Percentiles rank a stretch among this genome's conserved stretches.
phyloP scores from a whole-genome alignment of 1,140 invertebrate species.

The Drosophila murphyi region DNA sequence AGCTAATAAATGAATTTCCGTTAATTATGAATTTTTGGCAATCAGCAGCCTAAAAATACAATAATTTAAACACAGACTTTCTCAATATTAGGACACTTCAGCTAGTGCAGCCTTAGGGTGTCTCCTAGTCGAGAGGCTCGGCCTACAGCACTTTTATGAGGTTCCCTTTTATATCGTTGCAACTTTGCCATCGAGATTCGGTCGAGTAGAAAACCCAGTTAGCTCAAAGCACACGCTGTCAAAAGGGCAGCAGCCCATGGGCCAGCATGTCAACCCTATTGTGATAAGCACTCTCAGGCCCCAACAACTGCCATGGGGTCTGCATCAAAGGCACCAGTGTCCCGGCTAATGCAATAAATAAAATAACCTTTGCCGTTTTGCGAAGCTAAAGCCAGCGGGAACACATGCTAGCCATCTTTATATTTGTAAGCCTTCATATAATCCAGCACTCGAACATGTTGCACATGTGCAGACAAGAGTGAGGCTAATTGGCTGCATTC shows the following conservation, averaged over 20 bases:
- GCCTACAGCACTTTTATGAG: neutral
- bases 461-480: slow-evolving; percentile 18
- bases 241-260: slow-evolving; percentile 36
- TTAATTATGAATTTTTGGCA: too few species aligned
- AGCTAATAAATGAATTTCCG: too few species aligned
- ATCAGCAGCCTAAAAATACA: neutral
- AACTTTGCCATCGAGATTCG: slow-evolving; percentile 28
- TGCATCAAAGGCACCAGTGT: slow-evolving; percentile 21
- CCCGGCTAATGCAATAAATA: slow-evolving; percentile 58
- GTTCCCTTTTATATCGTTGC: slow-evolving; percentile 10
- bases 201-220: slow-evolving; percentile 55
- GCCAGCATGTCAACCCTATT: slow-evolving; percentile 59
- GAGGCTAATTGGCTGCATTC: slow-evolving; percentile 33
- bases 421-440: slow-evolving; percentile 62
- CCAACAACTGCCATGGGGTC: slow-evolving; percentile 1
- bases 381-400: slow-evolving; percentile 38
- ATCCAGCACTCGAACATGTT: slow-evolving; percentile 43
- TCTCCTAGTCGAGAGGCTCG: neutral
- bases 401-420: slow-evolving; percentile 62
- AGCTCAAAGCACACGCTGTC: slow-evolving; percentile 34
- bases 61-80: too few species aligned
- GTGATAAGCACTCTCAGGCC: slow-evolving; percentile 43
- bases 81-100: neutral
- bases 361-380: slow-evolving; percentile 53
- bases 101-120: neutral